Conservation (phyloP, 2,888 invertebrate species). For the Ophion costatus region DNA sequence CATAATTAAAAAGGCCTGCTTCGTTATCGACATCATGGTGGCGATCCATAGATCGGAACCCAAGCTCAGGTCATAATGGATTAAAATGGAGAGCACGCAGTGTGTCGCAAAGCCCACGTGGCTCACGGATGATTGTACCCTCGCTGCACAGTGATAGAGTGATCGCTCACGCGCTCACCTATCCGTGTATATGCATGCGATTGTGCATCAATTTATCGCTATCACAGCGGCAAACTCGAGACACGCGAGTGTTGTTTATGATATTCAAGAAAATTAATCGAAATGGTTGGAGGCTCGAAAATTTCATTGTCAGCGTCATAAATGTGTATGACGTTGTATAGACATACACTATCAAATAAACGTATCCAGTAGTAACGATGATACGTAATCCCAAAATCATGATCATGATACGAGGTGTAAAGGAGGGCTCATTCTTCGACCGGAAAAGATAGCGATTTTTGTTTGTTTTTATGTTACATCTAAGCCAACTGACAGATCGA, state of each 20-base stretch:
- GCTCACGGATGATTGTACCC: constrained; percentile 1
- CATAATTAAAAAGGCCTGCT: too few species aligned
- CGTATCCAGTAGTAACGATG: too few species aligned
- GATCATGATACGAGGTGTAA: too few species aligned
- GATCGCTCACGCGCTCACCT: neutral
- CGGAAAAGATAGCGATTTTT: too few species aligned
- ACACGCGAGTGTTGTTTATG: neutral
- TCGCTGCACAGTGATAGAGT: neutral
- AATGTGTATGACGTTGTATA: too few species aligned
- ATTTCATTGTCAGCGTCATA: too few species aligned
- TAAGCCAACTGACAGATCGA: too few species aligned
- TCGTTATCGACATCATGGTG: constrained; percentile 20
- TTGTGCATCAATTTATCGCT: neutral
- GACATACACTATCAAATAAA: too few species aligned
- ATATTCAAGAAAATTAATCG: neutral
- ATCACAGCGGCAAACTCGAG: neutral
- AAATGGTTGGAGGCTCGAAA: neutral
- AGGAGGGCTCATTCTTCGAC: too few species aligned
- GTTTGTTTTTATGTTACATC: too few species aligned
- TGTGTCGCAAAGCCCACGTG: constrained; percentile 41
- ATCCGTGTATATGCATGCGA: neutral
- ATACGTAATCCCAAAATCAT: too few species aligned
- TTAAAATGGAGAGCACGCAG: constrained; percentile 31
- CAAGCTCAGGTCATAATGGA: constrained; percentile 19
- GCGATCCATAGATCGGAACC: constrained; percentile 2